Evolutionary conservation across 2,113 vertebrate species (phyloP).

Genomic region (Erpornis zantholeuca): DNA sequence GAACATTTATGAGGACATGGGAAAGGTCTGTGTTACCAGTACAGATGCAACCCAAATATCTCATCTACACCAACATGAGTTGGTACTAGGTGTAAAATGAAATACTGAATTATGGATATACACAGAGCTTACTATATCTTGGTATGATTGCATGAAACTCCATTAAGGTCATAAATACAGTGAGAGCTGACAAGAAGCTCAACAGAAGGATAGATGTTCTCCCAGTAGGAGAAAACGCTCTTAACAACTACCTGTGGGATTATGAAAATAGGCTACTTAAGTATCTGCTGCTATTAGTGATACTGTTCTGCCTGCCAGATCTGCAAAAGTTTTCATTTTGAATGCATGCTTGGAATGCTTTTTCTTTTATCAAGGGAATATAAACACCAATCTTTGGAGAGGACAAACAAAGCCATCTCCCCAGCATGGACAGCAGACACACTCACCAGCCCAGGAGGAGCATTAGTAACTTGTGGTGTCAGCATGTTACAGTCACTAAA

Average conservation of each 20-base stretch:
- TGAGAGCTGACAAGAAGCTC: slow-evolving; percentile 38
- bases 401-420: neutral
- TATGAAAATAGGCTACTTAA: slow-evolving; percentile 55
- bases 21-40: neutral
- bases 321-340: neutral
- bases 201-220: slow-evolving; percentile 28
- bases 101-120: neutral
- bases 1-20: neutral
- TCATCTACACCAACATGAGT: neutral
- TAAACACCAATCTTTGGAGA: neutral
- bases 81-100: neutral
- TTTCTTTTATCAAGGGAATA: slow-evolving; percentile 2
- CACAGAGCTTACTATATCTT: neutral
- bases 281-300: slow-evolving; percentile 50
- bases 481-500: neutral
- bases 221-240: slow-evolving; percentile 40
- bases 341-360: neutral
- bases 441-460: neutral
- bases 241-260: slow-evolving; percentile 55
- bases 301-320: neutral
- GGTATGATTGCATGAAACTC: neutral
- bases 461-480: neutral
- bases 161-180: slow-evolving; percentile 62
- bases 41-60: neutral
- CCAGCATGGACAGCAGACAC: neutral